Base-by-base conservation (phyloP, 2,113 vertebrate genomes). In the Taxidea taxus region DNA sequence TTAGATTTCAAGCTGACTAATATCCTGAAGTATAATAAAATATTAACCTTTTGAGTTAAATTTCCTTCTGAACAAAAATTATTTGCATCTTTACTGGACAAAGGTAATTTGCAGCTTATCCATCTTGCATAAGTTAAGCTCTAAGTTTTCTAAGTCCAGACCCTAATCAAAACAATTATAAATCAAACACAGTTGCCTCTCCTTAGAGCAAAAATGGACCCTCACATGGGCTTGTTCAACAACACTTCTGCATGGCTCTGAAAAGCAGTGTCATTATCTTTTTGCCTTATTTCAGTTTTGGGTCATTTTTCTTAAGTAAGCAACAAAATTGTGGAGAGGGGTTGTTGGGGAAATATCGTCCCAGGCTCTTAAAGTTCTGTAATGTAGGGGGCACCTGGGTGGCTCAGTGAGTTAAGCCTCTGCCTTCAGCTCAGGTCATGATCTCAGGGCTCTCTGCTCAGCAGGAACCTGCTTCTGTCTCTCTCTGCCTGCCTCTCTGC, bases 51-150 rank as follows among this genome's bases (percentile, higher is more conserved):
- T 96, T 25, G 29, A 93, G 85, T 34, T 95, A 7, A 86, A n/a
- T 44, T 96, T 95, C 9, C 42, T 92, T 64, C 14, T 91, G 23
- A 25, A 39, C 7, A 90, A 54, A 97, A 90, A 84, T 95, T 72
- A 80, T 94, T 91, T 78, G 20, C 14, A 64, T 72, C 31, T 94
- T 44, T 90, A 89, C 72, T 78, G 34, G 37, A 87, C 3, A 39
- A 74, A 95, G 78, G 81, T 87, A 92, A 92, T 81, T 82, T 96
- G 34, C 74, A 90, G 60, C 1, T 89, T 93, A 60, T 92, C 54
- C 9, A 66, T 91, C 49, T 86, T 85, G n/a, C 72, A 20, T 27
- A 92, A 84, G 9, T 75, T 88, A 91, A 89, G 6, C 56, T 86
- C n/a, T 64, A 54, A 51, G 23, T 82, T 89, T 56, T 64, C 60